Evolutionary conservation across 2,888 invertebrate species (phyloP).

Genomic region (Nephrocerus scutellatus): DNA sequence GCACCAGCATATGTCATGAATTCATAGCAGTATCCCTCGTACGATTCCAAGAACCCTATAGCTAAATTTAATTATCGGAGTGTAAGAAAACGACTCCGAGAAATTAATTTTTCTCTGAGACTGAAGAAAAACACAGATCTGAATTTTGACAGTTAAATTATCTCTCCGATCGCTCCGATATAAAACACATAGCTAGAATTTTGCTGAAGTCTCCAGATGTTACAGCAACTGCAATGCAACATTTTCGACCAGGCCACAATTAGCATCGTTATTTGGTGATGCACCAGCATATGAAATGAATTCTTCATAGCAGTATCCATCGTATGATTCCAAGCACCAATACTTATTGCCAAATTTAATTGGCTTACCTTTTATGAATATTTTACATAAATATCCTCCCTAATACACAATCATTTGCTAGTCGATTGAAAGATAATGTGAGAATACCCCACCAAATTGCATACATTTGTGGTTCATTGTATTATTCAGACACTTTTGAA

Average conservation of each 20-base stretch:
- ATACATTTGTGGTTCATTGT: conserved; percentile 8
- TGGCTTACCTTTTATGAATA: conserved; percentile 6
- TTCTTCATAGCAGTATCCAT: conserved; percentile 2
- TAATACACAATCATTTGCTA: conserved; percentile 12
- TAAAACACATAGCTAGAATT: too few species aligned
- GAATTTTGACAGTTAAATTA: too few species aligned
- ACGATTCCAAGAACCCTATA: conserved; percentile 8
- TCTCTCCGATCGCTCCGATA: too few species aligned
- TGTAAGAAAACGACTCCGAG: too few species aligned
- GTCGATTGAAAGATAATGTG: conserved; percentile 4
- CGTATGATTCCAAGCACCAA: conserved; percentile 5
- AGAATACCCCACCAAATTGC: conserved; percentile 10
- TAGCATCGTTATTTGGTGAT: too few species aligned
- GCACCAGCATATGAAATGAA: neutral
- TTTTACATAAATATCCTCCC: conserved; percentile 10
- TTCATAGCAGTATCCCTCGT: conserved; percentile 2
- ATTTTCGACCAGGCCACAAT: too few species aligned
- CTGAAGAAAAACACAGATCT: too few species aligned
- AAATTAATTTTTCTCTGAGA: too few species aligned
- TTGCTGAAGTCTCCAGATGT: too few species aligned
- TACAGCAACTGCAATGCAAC: too few species aligned
- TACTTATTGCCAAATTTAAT: conserved; percentile 9
- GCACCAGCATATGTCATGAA: neutral
- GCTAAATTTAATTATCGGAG: too few species aligned
- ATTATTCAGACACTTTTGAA: too few species aligned